A percentile compares a stretch with the other conserved stretches of the same genome.
Conservation (phyloP, 2,888 invertebrate species). For the Meiosimyza platycephala region DNA sequence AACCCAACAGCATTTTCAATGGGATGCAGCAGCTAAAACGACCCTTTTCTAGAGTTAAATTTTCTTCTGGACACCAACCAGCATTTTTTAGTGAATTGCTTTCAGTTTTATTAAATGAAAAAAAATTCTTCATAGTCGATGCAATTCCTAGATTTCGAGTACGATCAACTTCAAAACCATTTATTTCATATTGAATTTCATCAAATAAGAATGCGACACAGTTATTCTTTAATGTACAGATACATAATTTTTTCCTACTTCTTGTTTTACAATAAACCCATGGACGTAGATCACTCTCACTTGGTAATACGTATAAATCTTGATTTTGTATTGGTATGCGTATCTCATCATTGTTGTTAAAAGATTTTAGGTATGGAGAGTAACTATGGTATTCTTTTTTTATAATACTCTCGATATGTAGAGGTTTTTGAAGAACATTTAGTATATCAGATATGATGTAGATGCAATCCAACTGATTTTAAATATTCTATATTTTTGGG, state of each 20-base stretch:
- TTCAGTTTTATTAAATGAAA: constrained; percentile 51
- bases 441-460: too few relatives aligned
- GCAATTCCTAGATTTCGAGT: constrained; percentile 55
- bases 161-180: constrained; percentile 57
- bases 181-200: constrained; percentile 59
- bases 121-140: constrained; percentile 57
- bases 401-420: too few relatives aligned
- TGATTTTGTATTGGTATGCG: constrained; percentile 36
- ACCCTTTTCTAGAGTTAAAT: neutral
- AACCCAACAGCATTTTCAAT: constrained; percentile 8
- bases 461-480: too few relatives aligned
- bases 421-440: too few relatives aligned
- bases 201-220: constrained; percentile 55
- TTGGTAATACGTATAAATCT: constrained; percentile 49
- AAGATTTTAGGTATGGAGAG: neutral
- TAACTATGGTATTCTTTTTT: too few relatives aligned
- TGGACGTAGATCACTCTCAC: constrained; percentile 46
- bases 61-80: constrained; percentile 35
- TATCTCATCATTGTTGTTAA: constrained; percentile 32
- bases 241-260: too few relatives aligned
- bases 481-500: too few relatives aligned
- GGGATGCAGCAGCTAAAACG: constrained; percentile 18
- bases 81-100: constrained; percentile 42
- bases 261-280: too few relatives aligned
- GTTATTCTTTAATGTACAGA: constrained; percentile 46